Evolutionary conservation across 2,888 invertebrate species (phyloP).

Genomic region (Celastrina argiolus): DNA sequence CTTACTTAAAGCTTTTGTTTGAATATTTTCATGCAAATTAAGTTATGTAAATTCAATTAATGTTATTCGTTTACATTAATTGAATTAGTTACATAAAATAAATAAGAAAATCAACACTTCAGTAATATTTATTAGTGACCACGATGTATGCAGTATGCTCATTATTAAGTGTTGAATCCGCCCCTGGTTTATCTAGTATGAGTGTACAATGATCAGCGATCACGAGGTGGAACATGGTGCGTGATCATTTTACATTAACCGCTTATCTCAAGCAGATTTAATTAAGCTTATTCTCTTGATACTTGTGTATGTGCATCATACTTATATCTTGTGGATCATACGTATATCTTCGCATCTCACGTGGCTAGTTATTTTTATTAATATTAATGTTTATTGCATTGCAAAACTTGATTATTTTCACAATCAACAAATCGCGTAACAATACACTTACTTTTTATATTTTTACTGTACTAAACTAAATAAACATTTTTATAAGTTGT

Average conservation of each 20-base stretch:
- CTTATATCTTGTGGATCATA: not conserved
- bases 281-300: not conserved
- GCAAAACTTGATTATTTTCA: not conserved
- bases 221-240: slow-evolving; percentile 1
- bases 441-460: too few relatives aligned
- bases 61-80: too few relatives aligned
- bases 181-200: not conserved
- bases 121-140: not conserved
- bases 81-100: too few relatives aligned
- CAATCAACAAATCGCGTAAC: not conserved
- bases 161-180: not conserved
- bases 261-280: not conserved
- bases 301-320: not conserved
- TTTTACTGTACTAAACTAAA: too few relatives aligned
- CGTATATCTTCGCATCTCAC: not conserved
- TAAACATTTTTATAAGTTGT: too few relatives aligned
- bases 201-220: not conserved
- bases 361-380: not conserved
- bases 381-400: not conserved
- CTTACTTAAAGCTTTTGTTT: too few relatives aligned
- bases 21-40: not conserved
- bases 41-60: too few relatives aligned
- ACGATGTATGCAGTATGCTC: not conserved
- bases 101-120: too few relatives aligned
- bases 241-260: slow-evolving; percentile 1